Base-by-base conservation (phyloP, 1,140 invertebrate genomes). In the Drosophila rufa region DNA sequence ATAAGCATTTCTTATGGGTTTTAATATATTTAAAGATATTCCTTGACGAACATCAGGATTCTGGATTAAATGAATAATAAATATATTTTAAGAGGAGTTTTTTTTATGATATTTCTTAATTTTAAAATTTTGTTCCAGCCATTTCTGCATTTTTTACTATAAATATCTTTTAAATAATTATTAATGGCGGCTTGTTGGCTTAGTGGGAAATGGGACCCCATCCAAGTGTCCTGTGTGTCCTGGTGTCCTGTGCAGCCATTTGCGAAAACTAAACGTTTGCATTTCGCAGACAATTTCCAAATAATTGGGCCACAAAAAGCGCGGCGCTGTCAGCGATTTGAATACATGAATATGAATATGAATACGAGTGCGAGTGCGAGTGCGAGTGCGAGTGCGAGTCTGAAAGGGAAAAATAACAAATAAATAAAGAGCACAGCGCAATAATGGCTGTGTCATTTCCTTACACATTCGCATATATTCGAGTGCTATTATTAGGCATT, bases 401-500 rank as follows among this genome's bases (percentile, higher is more conserved):
- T 48, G 42, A 60, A 65, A 47, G 57, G 27, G 53, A 67, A 67
- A 65, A 79, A 80, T 75, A 79, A 79, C 83, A 84, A 85, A 79
- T 71, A 74, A 74, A 74, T 74, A 74, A 73, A 45, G 68, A 74
- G 70, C 70, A 38, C 22, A 40, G 33, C 70, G 46, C 51, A 74
- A 74, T 74, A 74, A 74, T 73, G 70, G 85, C 85, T 90, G 81
- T 89, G 85, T 89, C 85, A 90, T 74, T 90, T 79, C 46, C 78
- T 56, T 56, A 25, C 19, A 27, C 12, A 48, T 14, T 15, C 7
- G 36, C 33, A 15, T 33, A 78, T 73, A 79, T 81, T 84, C 46
- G 81, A 85, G 85, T 89, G 85, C 86, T 90, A 85, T 90, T 90
- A 90, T 90, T 90, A 85, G 82, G 81, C 86, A 90, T 91, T 90